Evolutionary conservation across 2,797 vertebrate species (phyloP).

Genomic region (Galaxias olidus): DNA sequence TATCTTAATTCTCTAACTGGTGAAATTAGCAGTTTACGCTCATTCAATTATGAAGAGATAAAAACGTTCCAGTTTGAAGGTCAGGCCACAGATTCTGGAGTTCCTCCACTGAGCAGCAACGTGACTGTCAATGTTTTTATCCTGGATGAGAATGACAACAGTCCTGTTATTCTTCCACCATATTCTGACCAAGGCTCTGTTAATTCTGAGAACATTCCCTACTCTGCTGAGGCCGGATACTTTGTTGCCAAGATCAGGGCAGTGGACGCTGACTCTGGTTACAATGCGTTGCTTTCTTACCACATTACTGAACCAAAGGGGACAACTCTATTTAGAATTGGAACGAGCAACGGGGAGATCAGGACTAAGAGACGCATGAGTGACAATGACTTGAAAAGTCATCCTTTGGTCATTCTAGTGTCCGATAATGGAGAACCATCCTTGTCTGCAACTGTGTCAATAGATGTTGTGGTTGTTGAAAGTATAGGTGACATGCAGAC

Average conservation of each 20-base stretch:
- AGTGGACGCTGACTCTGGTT: constrained; percentile 39
- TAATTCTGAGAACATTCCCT: constrained; percentile 41
- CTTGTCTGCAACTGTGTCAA: constrained; percentile 55
- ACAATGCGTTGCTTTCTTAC: constrained; percentile 34
- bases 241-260: constrained; percentile 30
- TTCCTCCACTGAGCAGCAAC: constrained; percentile 41
- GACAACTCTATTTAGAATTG: constrained; percentile 18
- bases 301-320: constrained; percentile 23
- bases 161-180: constrained; percentile 28
- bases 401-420: constrained; percentile 75
- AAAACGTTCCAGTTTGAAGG: constrained; percentile 36
- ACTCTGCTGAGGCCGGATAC: constrained; percentile 33
- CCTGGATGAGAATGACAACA: constrained; percentile 42
- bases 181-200: constrained; percentile 21
- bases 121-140: constrained; percentile 30
- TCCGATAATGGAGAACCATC: constrained; percentile 79
- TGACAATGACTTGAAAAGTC: constrained; percentile 20
- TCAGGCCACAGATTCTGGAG: constrained; percentile 43
- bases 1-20: constrained; percentile 36
- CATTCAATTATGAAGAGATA: constrained; percentile 49
- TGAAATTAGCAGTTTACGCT: constrained; percentile 31
- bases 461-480: constrained; percentile 71
- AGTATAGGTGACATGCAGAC: constrained; percentile 15
- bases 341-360: constrained; percentile 25
- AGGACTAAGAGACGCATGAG: constrained; percentile 17